These are phyloP conservation scores for Craterocephalus amniculus DNA, from an alignment of 2,797 vertebrate species.

Conservation along the genomic window DNA sequence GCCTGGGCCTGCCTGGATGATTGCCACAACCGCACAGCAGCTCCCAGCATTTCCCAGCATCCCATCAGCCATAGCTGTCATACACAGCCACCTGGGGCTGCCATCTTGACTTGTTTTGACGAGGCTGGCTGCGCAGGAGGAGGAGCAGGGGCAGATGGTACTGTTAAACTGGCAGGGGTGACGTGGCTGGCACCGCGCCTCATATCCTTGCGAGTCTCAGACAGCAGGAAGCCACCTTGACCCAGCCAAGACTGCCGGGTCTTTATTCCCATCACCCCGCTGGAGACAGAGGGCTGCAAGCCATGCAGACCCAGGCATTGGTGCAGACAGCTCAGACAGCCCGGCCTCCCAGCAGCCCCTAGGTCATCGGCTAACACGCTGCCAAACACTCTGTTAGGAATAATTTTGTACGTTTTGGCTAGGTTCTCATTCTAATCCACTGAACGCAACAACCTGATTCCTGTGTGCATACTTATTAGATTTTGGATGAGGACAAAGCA, in stretches of 20 bases:
- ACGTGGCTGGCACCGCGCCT: conserved; percentile 64
- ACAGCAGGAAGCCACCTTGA: conserved; percentile 72
- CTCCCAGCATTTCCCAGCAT: conserved; percentile 60
- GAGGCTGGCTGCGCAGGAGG: conserved; percentile 67
- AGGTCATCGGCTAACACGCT: conserved; percentile 43
- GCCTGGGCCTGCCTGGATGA: conserved; percentile 59
- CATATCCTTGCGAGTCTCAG: conserved; percentile 61
- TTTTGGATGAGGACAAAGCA: conserved; percentile 9
- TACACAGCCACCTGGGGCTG: conserved; percentile 77
- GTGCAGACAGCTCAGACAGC: conserved; percentile 49
- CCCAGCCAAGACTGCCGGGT: conserved; percentile 62
- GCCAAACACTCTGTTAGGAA: conserved; percentile 45
- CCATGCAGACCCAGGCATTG: conserved; percentile 30
- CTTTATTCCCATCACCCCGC: conserved; percentile 60
- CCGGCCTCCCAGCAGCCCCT: conserved; percentile 44
- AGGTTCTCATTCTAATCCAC: conserved; percentile 15
- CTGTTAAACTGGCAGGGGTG: conserved; percentile 70
- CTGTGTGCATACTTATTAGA: conserved; percentile 27
- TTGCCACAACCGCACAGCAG: conserved; percentile 66
- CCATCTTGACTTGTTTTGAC: conserved; percentile 84
- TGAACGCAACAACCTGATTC: conserved; percentile 24
- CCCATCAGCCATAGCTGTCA: conserved; percentile 65
- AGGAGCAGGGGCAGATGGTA: conserved; percentile 79
- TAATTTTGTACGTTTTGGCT: conserved; percentile 29
- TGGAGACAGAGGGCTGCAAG: conserved; percentile 47